Evolutionary conservation across 2,797 vertebrate genomes (phyloP), one percentile per base, ranked within the genome.

Genomic region (Arnoldichthys spilopterus): DNA sequence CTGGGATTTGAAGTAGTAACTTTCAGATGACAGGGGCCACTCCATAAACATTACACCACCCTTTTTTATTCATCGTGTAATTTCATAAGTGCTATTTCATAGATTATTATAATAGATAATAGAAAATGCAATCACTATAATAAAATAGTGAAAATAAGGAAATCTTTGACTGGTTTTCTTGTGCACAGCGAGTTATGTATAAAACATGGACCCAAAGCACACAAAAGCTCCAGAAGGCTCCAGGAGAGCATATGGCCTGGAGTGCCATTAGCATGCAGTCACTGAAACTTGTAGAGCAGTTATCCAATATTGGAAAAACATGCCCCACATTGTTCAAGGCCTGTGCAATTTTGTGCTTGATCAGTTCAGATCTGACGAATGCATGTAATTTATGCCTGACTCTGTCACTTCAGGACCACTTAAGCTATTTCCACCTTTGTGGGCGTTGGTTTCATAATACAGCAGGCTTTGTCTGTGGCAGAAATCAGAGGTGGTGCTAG

Each of bases 391-490:
- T 71, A 73, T 67, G 30, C 74, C 66, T 58, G 28, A 37, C 63
- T 72, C 32, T 40, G 20, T 54, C 71, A 71, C 53, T 66, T 37
- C 24, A 51, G 59, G 37, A 83, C 64, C 69, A 75, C 80, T 87
- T 81, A 49, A 79, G 68, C 61, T 47, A 51, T 74, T 68, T 85
- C 78, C 76, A 81, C 71, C 15, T 86, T 83, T 82, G 84, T 85
- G 83, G 85, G 84, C 83, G 86, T 86, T 76, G 64, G 88, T 87
- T 89, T 86, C 72, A 47, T 86, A 87, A 87, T 77, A 28, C 66
- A 61, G 28, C 53, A 71, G 15, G 72, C 66, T 83, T 81, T 76
- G 16, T 63, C 61, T 16, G 16, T 74, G 78, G 78, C n/a, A 73
- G 56, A 66, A 73, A 76, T 72, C 62, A 47, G 16, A 83, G 82